Base-by-base conservation (phyloP, 2,797 vertebrate species). In the Pipistrellus nathusii region DNA sequence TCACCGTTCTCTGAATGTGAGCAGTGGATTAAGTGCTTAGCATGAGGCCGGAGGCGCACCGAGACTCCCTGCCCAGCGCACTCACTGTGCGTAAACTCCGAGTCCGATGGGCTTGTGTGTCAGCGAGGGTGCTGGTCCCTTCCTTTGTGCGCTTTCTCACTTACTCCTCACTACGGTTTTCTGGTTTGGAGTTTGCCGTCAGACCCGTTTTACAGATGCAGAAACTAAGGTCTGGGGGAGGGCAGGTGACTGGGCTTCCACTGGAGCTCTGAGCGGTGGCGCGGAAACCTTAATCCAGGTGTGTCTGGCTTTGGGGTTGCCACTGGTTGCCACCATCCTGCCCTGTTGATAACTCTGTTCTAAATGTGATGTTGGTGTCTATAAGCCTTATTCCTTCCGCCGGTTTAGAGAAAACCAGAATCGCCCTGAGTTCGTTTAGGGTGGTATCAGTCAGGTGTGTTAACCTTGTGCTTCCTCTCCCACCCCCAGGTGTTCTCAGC, bases 31-130 rank as follows among this genome's bases (percentile, higher is more conserved):
- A 68, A 32, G n/a, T 12, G 38, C 46, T 32, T 46, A 46, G 57
- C 62, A 4, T 18, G 9, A 21, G 18, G n/a, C n/a, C 30, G 4
- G 23, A 11, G 0, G 2, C 8, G 1, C 6, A 4, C 1, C 0
- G 6, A 25, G 32, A 57, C 6, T 51, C 25, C 1, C 17, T 2
- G 41, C 13, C 10, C 14, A 13, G 0, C 0, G n/a, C 15, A 2
- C 9, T 51, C 38, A 4, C 2, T 32, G 15, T 27, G 57, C 2
- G 0, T 35, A 32, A 87, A 76, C 62, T 62, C 32, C 0, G 1
- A 55, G 38, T 32, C 46, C 5, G 0, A 57, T 30, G 32, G 77
- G 59, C 55, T 64, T 8, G 6, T 55, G 23, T 46, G 18, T 73
- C 25, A 25, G 41, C n/a, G 35, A 77, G 57, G 2, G 1, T 21